Evolutionary conservation across 2,113 vertebrate species (phyloP).

Genomic region (Saguinus midas): DNA sequence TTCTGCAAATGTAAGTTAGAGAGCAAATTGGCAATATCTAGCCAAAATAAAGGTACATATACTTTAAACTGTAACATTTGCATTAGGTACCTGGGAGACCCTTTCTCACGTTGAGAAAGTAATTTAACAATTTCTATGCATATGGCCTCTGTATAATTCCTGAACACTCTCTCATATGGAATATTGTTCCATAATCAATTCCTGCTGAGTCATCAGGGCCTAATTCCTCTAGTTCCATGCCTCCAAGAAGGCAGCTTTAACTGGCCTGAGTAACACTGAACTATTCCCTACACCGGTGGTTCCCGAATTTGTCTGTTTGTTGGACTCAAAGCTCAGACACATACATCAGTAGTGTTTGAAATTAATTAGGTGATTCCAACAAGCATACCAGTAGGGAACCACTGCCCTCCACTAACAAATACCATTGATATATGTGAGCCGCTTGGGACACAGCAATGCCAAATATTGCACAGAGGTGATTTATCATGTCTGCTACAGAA

Average conservation of each 20-base stretch:
- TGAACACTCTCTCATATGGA: background rate
- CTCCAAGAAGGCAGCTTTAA: background rate
- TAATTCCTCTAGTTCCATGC: background rate
- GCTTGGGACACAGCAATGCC: background rate
- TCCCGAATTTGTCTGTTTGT: background rate
- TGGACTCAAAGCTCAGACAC: background rate
- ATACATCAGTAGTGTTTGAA: background rate
- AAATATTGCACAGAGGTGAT: background rate
- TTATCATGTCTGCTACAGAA: background rate
- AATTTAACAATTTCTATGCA: background rate
- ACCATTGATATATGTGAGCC: background rate
- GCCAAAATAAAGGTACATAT: background rate
- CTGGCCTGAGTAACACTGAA: background rate
- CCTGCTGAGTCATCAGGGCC: background rate
- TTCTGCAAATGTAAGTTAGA: background rate
- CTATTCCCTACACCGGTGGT: background rate
- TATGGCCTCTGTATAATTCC: background rate
- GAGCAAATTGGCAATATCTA: background rate
- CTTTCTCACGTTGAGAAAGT: background rate
- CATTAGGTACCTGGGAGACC: background rate
- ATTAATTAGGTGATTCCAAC: background rate
- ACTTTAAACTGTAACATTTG: background rate
- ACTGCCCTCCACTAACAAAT: background rate
- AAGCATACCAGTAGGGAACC: background rate
- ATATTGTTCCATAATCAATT: background rate